Percentiles rank a stretch among this genome's conserved stretches.
Conservation (phyloP, 2,888 invertebrate species). For the Cataglyphis albicans region DNA sequence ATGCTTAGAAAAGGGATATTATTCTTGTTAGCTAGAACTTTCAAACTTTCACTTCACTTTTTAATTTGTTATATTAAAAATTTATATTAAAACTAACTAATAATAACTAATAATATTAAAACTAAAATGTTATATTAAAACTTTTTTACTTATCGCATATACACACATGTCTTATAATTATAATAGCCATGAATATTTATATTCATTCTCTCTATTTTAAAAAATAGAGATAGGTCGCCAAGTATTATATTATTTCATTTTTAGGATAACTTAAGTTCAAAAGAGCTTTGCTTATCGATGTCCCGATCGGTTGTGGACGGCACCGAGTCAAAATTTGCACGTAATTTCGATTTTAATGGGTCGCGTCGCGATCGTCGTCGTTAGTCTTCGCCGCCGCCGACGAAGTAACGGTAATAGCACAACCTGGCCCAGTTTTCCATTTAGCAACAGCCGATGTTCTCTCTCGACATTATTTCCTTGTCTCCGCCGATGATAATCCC, state of each 20-base stretch:
- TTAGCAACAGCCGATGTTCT: slow-evolving; percentile 70
- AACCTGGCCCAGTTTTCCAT: slow-evolving; percentile 81
- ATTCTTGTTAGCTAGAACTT: background rate
- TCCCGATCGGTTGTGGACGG: background rate
- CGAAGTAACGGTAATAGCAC: slow-evolving; percentile 78
- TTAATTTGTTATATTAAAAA: background rate
- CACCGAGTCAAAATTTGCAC: slow-evolving; percentile 39
- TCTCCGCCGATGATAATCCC: slow-evolving; percentile 12
- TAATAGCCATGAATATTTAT: background rate
- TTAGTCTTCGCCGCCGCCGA: slow-evolving; percentile 49
- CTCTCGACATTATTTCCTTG: slow-evolving; percentile 53
- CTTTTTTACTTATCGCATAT: background rate
- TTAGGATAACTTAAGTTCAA: slow-evolving; percentile 1
- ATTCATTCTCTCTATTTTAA: background rate
- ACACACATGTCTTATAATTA: background rate
- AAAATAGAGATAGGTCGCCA: background rate
- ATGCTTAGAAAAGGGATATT: background rate
- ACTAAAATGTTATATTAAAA: background rate
- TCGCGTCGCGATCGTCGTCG: slow-evolving; percentile 47
- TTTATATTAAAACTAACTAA: too few species aligned
- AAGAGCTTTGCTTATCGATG: background rate
- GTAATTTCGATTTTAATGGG: slow-evolving; percentile 50
- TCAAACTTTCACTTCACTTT: background rate
- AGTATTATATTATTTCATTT: background rate
- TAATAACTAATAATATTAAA: too few species aligned